Percentiles rank a stretch among this genome's conserved stretches.
phyloP scores from a whole-genome alignment of 2,888 invertebrate species.

The Charanyca ferruginea region DNA sequence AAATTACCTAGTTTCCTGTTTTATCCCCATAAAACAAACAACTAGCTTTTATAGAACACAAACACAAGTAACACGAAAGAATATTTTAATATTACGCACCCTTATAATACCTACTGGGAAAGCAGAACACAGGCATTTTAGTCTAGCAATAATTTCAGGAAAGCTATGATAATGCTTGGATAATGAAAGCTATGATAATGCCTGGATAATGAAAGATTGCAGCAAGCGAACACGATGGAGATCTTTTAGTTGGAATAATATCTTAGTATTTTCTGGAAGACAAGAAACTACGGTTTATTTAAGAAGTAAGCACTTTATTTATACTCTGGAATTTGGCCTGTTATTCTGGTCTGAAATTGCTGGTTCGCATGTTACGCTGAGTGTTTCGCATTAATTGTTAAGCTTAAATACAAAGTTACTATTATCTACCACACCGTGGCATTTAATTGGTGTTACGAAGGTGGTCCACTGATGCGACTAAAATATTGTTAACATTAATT shows the following conservation, averaged over 20 bases:
- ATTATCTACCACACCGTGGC: too few relatives aligned
- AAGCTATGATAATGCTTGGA: slow-evolving; percentile 38
- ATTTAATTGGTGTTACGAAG: too few relatives aligned
- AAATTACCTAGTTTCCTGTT: too few relatives aligned
- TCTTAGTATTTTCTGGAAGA: slow-evolving; percentile 18
- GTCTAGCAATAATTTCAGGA: slow-evolving; percentile 38
- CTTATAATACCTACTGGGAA: neutral
- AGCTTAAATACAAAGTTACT: too few relatives aligned
- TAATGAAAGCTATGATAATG: slow-evolving; percentile 49
- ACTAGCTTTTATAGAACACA: neutral
- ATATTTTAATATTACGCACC: slow-evolving; percentile 1
- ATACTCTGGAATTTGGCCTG: neutral
- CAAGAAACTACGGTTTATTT: slow-evolving; percentile 19
- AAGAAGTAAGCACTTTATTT: neutral
- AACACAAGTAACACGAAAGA: neutral
- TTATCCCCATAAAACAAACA: neutral
- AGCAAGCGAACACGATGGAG: neutral
- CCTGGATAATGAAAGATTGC: slow-evolving; percentile 49
- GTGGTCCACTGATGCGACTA: too few relatives aligned
- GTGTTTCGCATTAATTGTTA: neutral
- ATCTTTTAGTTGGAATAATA: slow-evolving; percentile 30
- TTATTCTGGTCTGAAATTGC: neutral
- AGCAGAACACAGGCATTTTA: slow-evolving; percentile 8
- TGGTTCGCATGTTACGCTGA: neutral
- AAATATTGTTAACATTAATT: too few relatives aligned